Percentiles rank a stretch among this genome's conserved stretches.
Evolutionary conservation across 2,113 vertebrate genomes (phyloP).

Genomic region (Sialia sialis): DNA sequence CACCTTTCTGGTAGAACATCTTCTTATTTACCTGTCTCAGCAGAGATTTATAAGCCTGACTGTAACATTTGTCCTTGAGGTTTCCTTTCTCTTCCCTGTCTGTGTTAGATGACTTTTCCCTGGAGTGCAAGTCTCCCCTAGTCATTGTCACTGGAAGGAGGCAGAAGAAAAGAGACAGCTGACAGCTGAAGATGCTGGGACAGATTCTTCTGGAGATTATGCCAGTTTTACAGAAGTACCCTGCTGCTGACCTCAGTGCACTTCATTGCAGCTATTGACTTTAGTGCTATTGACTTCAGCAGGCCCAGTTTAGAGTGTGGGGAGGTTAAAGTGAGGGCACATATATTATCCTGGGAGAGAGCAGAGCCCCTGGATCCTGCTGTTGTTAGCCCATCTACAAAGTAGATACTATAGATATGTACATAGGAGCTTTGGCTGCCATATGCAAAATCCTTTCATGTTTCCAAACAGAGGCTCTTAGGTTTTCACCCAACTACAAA

Average conservation of each 20-base stretch:
- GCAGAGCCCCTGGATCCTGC: neutral
- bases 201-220: neutral
- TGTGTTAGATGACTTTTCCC: neutral
- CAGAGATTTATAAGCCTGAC: neutral
- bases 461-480: neutral
- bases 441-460: neutral
- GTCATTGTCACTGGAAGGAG: neutral
- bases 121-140: neutral
- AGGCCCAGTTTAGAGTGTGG: neutral
- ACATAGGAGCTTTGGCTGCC: neutral
- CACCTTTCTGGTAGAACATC: neutral
- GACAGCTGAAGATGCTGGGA: neutral
- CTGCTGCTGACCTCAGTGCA: neutral
- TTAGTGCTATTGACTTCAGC: neutral
- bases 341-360: neutral
- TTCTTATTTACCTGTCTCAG: slow-evolving; percentile 8
- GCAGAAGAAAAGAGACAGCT: neutral
- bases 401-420: neutral
- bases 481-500: neutral
- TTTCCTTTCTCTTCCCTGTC: neutral
- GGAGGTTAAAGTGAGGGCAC: neutral
- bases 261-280: neutral
- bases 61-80: neutral
- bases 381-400: neutral
- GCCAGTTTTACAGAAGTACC: neutral